Percentiles rank a stretch among this genome's conserved stretches.
These are phyloP conservation scores for Cyanoramphus novaezelandiae DNA, from an alignment of 2,113 vertebrate genomes.

Conservation along the genomic window DNA sequence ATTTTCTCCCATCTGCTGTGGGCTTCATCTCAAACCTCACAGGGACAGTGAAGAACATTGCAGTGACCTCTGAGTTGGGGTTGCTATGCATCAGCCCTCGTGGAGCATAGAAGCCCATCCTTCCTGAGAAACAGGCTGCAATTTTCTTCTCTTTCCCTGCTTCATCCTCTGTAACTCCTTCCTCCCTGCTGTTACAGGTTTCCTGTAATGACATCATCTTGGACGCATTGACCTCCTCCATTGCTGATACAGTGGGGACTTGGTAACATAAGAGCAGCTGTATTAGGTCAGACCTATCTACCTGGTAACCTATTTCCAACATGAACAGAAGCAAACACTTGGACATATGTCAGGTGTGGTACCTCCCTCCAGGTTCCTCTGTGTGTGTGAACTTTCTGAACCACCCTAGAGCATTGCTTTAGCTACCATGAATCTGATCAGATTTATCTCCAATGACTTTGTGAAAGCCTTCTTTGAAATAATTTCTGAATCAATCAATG, in stretches of 20 bases:
- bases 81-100: background rate
- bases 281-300: background rate
- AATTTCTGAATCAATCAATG: background rate
- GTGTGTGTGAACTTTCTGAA: background rate
- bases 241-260: background rate
- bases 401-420: background rate
- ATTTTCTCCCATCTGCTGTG: background rate
- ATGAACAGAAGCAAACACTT: background rate
- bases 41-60: background rate
- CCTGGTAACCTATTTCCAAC: background rate
- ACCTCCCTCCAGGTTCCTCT: background rate
- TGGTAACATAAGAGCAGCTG: background rate
- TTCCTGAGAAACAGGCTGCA: background rate
- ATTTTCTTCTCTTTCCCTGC: background rate
- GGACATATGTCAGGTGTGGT: background rate
- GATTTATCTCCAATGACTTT: background rate
- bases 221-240: background rate
- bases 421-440: background rate
- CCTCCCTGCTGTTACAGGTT: background rate
- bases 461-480: background rate
- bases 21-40: background rate
- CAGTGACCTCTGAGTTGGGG: background rate
- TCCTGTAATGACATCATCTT: background rate
- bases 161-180: background rate
- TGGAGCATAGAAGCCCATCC: background rate